Percentiles rank a stretch among this genome's conserved stretches.
Conservation (phyloP, 2,113 vertebrate species). For the Pollimyrus isidori region DNA sequence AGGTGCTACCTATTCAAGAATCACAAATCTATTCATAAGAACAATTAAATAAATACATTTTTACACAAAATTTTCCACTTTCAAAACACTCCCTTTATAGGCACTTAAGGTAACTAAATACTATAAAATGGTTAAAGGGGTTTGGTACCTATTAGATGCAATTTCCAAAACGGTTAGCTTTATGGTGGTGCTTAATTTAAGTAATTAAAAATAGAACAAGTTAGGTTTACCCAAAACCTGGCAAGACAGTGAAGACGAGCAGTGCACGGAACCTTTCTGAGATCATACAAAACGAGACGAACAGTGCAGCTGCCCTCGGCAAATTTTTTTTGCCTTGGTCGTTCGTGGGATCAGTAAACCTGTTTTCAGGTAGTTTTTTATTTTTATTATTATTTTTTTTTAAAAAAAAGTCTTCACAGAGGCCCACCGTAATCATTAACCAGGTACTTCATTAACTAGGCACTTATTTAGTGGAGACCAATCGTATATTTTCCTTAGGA, state of each 20-base stretch:
- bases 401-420: not conserved
- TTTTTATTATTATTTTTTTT: not conserved
- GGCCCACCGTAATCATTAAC: not conserved
- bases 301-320: not conserved
- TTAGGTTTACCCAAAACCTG: not conserved
- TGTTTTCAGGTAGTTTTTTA: not conserved
- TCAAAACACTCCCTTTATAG: conserved; percentile 2
- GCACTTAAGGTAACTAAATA: conserved; percentile 8
- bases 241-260: not conserved
- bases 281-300: not conserved
- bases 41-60: conserved; percentile 7
- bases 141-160: not conserved
- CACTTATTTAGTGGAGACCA: not conserved
- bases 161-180: not conserved
- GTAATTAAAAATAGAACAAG: not conserved
- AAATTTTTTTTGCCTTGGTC: not conserved
- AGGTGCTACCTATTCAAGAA: not conserved
- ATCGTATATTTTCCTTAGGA: not conserved
- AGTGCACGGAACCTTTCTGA: not conserved
- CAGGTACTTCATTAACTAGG: not conserved
- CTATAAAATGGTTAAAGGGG: not conserved
- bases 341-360: not conserved
- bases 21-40: not conserved
- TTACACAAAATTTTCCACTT: not conserved
- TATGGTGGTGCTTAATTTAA: not conserved